Evolutionary conservation across 2,888 invertebrate genomes (phyloP).

Genomic region (Thyatira batis): DNA sequence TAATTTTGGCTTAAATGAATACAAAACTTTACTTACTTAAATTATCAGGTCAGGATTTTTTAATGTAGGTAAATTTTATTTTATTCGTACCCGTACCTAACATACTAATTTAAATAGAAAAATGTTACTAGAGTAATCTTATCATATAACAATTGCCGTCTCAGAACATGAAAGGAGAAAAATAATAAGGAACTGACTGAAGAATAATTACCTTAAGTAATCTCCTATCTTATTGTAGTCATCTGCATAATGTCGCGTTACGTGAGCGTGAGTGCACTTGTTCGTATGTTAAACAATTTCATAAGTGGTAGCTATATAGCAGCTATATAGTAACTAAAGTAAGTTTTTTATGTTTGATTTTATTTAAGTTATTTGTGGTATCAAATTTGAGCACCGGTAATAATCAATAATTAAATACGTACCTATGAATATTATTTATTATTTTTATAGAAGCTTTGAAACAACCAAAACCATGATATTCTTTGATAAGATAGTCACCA

Average conservation of each 20-base stretch:
- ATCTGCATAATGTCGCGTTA: constrained; percentile 28
- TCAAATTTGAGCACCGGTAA: too few relatives aligned
- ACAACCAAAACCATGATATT: too few relatives aligned
- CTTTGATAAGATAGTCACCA: too few relatives aligned
- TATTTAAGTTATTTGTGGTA: not conserved
- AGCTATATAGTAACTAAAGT: too few relatives aligned
- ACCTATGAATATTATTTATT: too few relatives aligned
- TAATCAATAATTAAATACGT: too few relatives aligned
- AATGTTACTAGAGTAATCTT: not conserved
- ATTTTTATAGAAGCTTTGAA: too few relatives aligned
- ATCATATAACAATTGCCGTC: not conserved
- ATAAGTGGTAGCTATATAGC: constrained; percentile 7
- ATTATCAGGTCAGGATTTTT: too few relatives aligned
- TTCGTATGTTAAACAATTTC: constrained; percentile 13
- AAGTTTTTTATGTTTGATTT: not conserved
- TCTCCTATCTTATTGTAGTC: constrained; percentile 14
- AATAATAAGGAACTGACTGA: not conserved
- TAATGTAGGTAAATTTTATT: too few relatives aligned
- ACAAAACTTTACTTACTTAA: too few relatives aligned
- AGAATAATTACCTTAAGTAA: constrained; percentile 3
- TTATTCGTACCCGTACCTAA: constrained; percentile 14
- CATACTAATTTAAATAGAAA: not conserved
- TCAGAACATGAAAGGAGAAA: not conserved
- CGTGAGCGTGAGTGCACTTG: constrained; percentile 12
- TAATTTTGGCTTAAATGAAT: too few relatives aligned